These are phyloP conservation scores for Micromys minutus DNA, from an alignment of 2,113 vertebrate genomes.

Conservation along the genomic window DNA sequence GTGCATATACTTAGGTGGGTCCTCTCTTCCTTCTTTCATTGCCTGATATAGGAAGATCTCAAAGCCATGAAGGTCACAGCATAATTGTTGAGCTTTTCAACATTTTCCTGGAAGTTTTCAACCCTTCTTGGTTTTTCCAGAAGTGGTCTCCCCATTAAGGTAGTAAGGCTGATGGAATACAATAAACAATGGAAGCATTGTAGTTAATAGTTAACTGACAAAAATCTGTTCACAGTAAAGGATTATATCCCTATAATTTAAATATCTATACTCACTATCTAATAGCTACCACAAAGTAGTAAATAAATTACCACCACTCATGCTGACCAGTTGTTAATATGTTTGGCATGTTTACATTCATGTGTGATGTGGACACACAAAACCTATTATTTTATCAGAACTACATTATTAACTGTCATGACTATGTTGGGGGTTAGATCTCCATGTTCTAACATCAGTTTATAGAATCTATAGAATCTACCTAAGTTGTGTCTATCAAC, in stretches of 20 bases:
- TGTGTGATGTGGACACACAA: neutral
- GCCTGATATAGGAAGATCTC: neutral
- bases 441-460: neutral
- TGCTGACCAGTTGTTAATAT: neutral
- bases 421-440: neutral
- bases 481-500: neutral
- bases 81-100: neutral
- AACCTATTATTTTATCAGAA: neutral
- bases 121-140: neutral
- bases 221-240: neutral
- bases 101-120: fast-evolving
- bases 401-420: neutral
- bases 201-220: neutral
- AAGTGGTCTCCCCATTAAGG: neutral
- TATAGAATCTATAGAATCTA: neutral
- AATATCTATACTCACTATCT: neutral
- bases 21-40: neutral
- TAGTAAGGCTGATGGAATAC: neutral
- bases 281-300: neutral
- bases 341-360: too few relatives aligned
- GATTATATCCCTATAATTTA: neutral
- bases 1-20: neutral
- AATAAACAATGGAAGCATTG: constrained; percentile 2
- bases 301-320: neutral
- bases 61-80: neutral